phyloP scores from a whole-genome alignment of 2,113 vertebrate species.

The Tor tambroides region DNA sequence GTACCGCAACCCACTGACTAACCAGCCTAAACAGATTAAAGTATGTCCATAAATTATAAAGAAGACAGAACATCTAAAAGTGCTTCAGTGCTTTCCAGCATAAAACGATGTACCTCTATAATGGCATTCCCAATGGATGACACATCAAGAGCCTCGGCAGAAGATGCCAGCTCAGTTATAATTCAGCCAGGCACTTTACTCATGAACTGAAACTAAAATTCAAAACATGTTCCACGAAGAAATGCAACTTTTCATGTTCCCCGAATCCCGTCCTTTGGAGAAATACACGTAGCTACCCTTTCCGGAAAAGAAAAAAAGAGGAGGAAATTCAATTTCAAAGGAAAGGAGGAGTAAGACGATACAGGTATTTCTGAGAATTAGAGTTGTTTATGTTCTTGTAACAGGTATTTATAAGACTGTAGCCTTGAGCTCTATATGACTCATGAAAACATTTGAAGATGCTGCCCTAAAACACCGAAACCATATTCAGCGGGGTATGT shows the following conservation, averaged over 20 bases:
- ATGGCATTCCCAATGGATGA: constrained; percentile 42
- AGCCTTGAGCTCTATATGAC: not conserved
- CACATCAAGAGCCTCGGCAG: constrained; percentile 10
- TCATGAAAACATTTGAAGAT: constrained; percentile 10
- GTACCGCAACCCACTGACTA: constrained; percentile 39
- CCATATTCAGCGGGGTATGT: not conserved
- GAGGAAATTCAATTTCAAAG: not conserved
- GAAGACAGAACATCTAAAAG: constrained; percentile 51
- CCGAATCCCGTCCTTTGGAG: not conserved
- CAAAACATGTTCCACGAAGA: not conserved
- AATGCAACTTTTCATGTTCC: not conserved
- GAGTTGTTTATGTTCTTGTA: not conserved
- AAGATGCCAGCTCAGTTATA: constrained; percentile 36
- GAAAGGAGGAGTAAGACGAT: not conserved
- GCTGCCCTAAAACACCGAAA: not conserved
- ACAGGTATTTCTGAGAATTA: not conserved
- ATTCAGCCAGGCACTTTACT: constrained; percentile 45
- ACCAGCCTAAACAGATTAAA: constrained; percentile 43
- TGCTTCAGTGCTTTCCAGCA: constrained; percentile 45
- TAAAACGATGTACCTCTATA: constrained; percentile 39
- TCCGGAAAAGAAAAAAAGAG: not conserved
- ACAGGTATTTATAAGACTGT: not conserved
- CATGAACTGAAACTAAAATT: constrained; percentile 27
- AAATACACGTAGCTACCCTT: not conserved
- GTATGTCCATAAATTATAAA: constrained; percentile 55